Evolutionary conservation across 2,113 vertebrate species (phyloP), one percentile per base, ranked within the genome.

Genomic region (Fulica atra): DNA sequence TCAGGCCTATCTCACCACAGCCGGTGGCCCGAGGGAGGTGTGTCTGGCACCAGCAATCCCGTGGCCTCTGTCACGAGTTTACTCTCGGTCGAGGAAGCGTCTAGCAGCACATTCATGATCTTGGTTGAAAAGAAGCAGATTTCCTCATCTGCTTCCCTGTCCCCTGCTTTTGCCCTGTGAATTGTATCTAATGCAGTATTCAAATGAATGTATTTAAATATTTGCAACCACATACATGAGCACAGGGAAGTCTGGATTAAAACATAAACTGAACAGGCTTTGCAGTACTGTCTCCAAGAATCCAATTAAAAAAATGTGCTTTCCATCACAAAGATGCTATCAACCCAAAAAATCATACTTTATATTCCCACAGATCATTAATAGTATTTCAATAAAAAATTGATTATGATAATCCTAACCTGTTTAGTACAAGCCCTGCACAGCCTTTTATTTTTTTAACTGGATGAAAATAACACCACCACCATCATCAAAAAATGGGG

Each of bases 361-460:
- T 73, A 7, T 80, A 81, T 87, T 94, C 86, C 90, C 88, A 69
- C n/a, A 91, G 80, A 60, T 92, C 59, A 89, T 94, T 94, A 95
- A 95, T 93, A 85, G 51, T 40, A 77, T 94, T 92, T 94, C 78
- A 92, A 93, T 96, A 66, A 87, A 92, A 92, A 92, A 74, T 70
- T 95, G 60, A 38, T 93, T 95, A 70, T 72, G 72, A 71, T 94
- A 86, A 94, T 88, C 59, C 64, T 86, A 90, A 95, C 66, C 44
- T 54, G 68, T 89, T 95, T 77, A 90, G 31, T 83, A 60, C 42
- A 78, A 91, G 33, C 35, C 42, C 23, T 80, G n/a, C 40, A 95
- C 68, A 92, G 16, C 31, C 63, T 88, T 92, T 79, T 63, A 35
- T 59, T 63, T 82, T 88, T 91, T 76, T 65, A 83, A 88, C 46